Base-by-base conservation (phyloP, 2,797 vertebrate species). In the Phrynocephalus forsythii region DNA sequence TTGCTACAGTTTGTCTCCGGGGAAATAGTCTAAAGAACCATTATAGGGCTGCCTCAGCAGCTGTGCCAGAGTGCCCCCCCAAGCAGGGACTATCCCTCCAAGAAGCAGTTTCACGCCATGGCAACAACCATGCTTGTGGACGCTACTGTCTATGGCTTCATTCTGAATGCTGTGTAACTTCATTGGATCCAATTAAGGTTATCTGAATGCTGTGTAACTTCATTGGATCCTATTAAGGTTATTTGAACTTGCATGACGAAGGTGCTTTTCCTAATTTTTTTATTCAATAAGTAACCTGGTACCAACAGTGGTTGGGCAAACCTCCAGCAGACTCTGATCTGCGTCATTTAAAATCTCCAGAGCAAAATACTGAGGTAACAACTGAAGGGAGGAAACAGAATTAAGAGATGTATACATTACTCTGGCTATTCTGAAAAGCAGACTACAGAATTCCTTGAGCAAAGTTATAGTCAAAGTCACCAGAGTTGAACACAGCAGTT, bases 391-490 rank as follows among this genome's bases (percentile, higher is more conserved):
- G 44, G 15, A 10, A 63, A 33, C n/a, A 66, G 66, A 69, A 63
- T n/a, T 48, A 77, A 16, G 33, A 85, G 38, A 18, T 63, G 67
- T 20, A 20, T 22, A n/a, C 16, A 30, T 33, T 6, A 67, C 67
- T 84, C 33, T 20, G 24, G 44, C 56, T 26, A 30, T 44, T 76
- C 76, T 84, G 33, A 80, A 72, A 16, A 38, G n/a, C 76, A 86
- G 48, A n/a, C 33, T 73, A 48, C 33, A 81, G 73, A 77, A 85
- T 78, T 44, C 73, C 38, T 66, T 73, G 33, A 81, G 30, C 30
- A 80, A 86, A 81, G 78, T 73, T 72, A 44, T 68, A 79, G 30
- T 69, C 76, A 63, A 79, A 79, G 52, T 81, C 68, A 80, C 52
- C 68, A 73, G 44, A 16, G 20, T 52, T 68, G 75, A 44, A 52